Evolutionary conservation across 2,113 vertebrate species (phyloP).

Genomic region (Hoplias malabaricus): DNA sequence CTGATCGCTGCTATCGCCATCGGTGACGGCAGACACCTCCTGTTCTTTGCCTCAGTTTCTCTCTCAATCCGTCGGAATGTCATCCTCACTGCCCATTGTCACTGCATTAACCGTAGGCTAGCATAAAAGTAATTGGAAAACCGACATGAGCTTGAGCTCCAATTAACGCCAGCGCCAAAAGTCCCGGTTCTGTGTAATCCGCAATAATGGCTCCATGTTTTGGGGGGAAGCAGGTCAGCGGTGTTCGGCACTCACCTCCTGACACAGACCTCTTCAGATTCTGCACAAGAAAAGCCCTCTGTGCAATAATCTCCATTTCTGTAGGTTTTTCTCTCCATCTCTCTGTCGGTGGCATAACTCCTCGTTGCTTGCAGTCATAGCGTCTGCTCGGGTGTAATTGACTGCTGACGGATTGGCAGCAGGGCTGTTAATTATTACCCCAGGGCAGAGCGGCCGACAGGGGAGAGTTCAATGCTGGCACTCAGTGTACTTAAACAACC

Average conservation of each 20-base stretch:
- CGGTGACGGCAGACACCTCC: not conserved
- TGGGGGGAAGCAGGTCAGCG: conserved; percentile 69
- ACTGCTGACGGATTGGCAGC: conserved; percentile 73
- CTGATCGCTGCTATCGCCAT: conserved; percentile 33
- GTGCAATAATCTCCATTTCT: conserved; percentile 73
- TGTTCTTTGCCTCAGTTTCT: conserved; percentile 12
- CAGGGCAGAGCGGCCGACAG: conserved; percentile 67
- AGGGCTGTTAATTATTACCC: conserved; percentile 79
- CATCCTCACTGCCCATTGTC: conserved; percentile 68
- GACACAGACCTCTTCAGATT: conserved; percentile 70
- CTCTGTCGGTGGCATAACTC: conserved; percentile 64
- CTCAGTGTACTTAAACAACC: conserved; percentile 67
- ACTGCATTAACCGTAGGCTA: conserved; percentile 77
- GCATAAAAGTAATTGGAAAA: conserved; percentile 82
- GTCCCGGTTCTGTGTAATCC: conserved; percentile 74
- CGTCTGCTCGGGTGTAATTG: conserved; percentile 74
- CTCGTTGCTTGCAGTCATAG: conserved; percentile 69
- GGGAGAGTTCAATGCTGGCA: conserved; percentile 61
- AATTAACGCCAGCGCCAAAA: conserved; percentile 76
- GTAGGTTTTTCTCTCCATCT: conserved; percentile 66
- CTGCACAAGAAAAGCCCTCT: conserved; percentile 64
- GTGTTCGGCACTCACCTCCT: conserved; percentile 73
- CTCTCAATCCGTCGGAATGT: conserved; percentile 46
- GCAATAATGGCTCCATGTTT: conserved; percentile 77
- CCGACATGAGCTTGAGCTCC: conserved; percentile 73